phyloP scores from a whole-genome alignment of 2,113 vertebrate genomes.

The Monopterus albus region DNA sequence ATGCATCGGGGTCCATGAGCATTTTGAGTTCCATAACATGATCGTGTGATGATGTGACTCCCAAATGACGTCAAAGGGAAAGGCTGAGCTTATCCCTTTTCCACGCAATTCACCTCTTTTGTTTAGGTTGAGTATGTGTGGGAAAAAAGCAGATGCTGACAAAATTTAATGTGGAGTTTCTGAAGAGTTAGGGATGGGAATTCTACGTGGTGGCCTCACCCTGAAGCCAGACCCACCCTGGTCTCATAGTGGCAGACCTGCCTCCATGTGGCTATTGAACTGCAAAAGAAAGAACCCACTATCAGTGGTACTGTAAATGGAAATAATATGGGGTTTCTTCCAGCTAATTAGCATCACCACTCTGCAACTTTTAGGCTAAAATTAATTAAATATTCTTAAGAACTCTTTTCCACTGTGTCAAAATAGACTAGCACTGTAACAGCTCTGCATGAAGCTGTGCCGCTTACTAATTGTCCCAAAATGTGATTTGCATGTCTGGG shows the following conservation, averaged over 20 bases:
- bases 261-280: constrained; percentile 40
- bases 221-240: constrained; percentile 61
- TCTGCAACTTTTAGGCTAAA: constrained; percentile 21
- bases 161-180: constrained; percentile 63
- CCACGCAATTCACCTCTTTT: constrained; percentile 62
- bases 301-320: constrained; percentile 25
- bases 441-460: no score
- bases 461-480: no score
- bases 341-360: constrained; percentile 47
- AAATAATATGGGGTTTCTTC: constrained; percentile 34
- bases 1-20: constrained; percentile 47
- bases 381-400: constrained; percentile 25
- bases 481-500: no score
- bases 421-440: constrained; percentile 19
- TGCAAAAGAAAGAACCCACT: constrained; percentile 22
- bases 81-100: constrained; percentile 72
- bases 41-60: constrained; percentile 72
- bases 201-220: constrained; percentile 64
- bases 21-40: constrained; percentile 38
- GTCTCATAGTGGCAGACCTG: constrained; percentile 51
- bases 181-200: constrained; percentile 60
- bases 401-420: constrained; percentile 26
- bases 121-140: constrained; percentile 61
- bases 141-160: constrained; percentile 62
- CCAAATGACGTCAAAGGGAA: constrained; percentile 66